Percentiles rank a stretch among this genome's conserved stretches.
These are phyloP conservation scores for Charina bottae DNA, from an alignment of 2,113 vertebrate genomes.

Conservation along the genomic window DNA sequence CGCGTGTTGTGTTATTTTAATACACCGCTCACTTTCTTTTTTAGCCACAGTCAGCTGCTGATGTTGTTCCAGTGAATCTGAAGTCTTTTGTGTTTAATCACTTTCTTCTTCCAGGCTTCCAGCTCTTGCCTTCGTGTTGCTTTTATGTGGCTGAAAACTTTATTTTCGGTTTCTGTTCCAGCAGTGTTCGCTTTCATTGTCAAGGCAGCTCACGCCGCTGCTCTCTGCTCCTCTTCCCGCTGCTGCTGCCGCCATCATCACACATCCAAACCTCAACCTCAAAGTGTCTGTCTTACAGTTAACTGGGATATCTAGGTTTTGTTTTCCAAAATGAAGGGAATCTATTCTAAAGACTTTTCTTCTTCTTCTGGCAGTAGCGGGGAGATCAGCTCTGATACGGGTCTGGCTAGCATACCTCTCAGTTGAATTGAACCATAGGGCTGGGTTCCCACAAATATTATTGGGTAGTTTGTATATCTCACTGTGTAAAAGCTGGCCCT, in stretches of 20 bases:
- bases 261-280: background rate
- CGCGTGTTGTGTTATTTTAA: too few species aligned
- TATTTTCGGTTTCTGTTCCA: slow-evolving; percentile 7
- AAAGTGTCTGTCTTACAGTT: background rate
- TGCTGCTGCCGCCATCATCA: background rate
- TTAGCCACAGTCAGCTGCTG: background rate
- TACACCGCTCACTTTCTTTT: background rate
- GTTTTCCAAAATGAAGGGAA: background rate
- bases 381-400: background rate
- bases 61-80: background rate
- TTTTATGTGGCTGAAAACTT: background rate
- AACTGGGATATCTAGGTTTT: background rate
- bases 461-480: background rate
- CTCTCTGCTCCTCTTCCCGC: background rate
- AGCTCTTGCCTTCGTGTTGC: background rate
- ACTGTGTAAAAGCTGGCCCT: background rate
- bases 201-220: background rate
- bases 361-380: background rate
- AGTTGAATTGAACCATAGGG: background rate
- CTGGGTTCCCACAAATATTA: background rate
- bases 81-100: slow-evolving; percentile 1
- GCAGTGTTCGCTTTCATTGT: slow-evolving; percentile 3
- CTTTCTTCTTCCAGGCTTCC: background rate
- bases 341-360: background rate
- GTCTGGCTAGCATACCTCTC: background rate